These are phyloP conservation scores for Mimumesa dahlbomi DNA, from an alignment of 2,888 invertebrate genomes.

Conservation along the genomic window DNA sequence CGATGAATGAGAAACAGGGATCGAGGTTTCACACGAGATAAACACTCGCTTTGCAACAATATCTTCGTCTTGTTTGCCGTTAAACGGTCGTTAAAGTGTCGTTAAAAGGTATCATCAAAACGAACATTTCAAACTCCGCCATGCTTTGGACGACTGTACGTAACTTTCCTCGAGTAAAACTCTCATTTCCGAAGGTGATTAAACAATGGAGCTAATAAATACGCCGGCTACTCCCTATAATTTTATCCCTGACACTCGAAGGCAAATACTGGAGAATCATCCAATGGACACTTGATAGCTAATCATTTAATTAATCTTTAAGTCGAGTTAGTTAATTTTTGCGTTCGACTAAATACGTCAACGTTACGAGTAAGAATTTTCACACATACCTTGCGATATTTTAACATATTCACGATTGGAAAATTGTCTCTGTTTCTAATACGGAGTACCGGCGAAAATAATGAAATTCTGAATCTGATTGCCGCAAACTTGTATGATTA, in stretches of 20 bases:
- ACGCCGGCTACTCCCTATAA: conserved; percentile 9
- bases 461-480: too few relatives aligned
- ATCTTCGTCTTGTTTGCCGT: conserved; percentile 22
- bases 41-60: conserved; percentile 1
- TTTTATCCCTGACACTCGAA: neutral
- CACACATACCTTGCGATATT: too few relatives aligned
- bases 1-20: neutral
- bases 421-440: too few relatives aligned
- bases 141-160: neutral
- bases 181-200: conserved; percentile 31
- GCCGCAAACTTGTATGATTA: too few relatives aligned
- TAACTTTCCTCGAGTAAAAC: conserved; percentile 19
- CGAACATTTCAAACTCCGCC: neutral
- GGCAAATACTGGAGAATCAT: neutral
- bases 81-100: conserved; percentile 29
- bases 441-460: too few relatives aligned
- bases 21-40: conserved; percentile 11
- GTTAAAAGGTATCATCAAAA: conserved; percentile 19
- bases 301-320: too few relatives aligned
- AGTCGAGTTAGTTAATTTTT: too few relatives aligned
- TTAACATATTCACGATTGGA: too few relatives aligned
- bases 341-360: too few relatives aligned
- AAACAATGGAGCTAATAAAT: conserved; percentile 29
- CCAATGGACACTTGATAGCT: neutral
- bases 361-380: too few relatives aligned